A percentile compares a stretch with the other conserved stretches of the same genome.
These are phyloP conservation scores for Seira sanloemensis DNA, from an alignment of 2,888 invertebrate genomes.

Conservation along the genomic window DNA sequence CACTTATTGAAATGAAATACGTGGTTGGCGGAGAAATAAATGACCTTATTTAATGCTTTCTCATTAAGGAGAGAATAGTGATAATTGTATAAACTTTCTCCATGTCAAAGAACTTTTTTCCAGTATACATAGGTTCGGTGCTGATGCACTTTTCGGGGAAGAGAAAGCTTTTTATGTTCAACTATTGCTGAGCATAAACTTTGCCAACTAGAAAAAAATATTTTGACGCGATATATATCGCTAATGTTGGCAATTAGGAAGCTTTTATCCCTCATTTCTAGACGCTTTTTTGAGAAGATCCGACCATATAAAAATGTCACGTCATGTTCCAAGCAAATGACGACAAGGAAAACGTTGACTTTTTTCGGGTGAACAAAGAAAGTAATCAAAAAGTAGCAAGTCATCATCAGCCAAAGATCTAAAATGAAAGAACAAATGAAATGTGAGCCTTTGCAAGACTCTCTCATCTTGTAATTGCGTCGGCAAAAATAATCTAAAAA, in stretches of 20 bases:
- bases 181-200: too few species aligned
- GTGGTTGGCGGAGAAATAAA: neutral
- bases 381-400: neutral
- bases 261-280: conserved; percentile 29
- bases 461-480: neutral
- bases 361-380: neutral
- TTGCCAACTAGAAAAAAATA: too few species aligned
- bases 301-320: conserved; percentile 33
- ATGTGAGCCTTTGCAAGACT: neutral
- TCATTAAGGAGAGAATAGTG: conserved; percentile 3
- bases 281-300: conserved; percentile 16
- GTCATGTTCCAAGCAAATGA: conserved; percentile 18
- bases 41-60: neutral
- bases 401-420: neutral
- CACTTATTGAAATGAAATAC: neutral
- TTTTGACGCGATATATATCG: conserved; percentile 1
- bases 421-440: neutral
- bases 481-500: neutral
- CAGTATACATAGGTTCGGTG: neutral
- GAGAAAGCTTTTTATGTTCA: too few species aligned
- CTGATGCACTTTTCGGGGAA: conserved; percentile 21
- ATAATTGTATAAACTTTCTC: conserved; percentile 23
- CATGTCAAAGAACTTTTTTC: conserved; percentile 6
- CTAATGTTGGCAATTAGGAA: conserved; percentile 54
- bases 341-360: neutral